Percentiles rank a stretch among this genome's conserved stretches.
phyloP scores from a whole-genome alignment of 2,113 vertebrate genomes.

The Cyprinodon brontotheroides region DNA sequence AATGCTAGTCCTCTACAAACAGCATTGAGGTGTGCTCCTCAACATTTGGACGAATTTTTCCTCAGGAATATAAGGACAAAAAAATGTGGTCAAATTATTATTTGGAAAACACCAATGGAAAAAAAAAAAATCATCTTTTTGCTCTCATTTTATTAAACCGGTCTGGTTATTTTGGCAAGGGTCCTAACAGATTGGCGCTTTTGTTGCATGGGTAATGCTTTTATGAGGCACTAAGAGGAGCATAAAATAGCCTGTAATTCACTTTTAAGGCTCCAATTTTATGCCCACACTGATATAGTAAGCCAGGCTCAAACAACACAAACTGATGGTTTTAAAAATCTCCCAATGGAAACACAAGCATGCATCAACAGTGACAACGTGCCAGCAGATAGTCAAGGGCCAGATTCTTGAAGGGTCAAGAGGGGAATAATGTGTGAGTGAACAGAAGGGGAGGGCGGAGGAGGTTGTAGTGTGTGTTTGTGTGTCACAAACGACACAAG shows the following conservation, averaged over 20 bases:
- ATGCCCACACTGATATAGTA: not conserved
- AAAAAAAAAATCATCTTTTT: slow-evolving; percentile 74
- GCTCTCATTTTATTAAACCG: slow-evolving; percentile 10
- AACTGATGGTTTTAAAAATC: slow-evolving; percentile 34
- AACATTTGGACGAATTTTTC: not conserved
- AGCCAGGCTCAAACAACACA: slow-evolving; percentile 18
- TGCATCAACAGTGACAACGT: slow-evolving; percentile 41
- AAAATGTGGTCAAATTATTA: not conserved
- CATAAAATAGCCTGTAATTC: slow-evolving; percentile 36
- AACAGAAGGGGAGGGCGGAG: slow-evolving; percentile 41
- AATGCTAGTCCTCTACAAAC: not conserved
- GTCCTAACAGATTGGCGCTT: not conserved
- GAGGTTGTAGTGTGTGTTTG: slow-evolving; percentile 29
- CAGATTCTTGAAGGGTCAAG: slow-evolving; percentile 56
- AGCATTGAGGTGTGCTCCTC: not conserved
- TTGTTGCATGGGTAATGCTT: not conserved
- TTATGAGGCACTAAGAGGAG: slow-evolving; percentile 67
- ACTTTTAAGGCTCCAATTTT: slow-evolving; percentile 17
- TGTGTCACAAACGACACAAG: slow-evolving; percentile 64
- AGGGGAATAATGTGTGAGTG: slow-evolving; percentile 44
- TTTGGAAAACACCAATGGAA: not conserved
- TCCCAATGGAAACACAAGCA: slow-evolving; percentile 18
- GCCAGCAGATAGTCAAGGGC: slow-evolving; percentile 33
- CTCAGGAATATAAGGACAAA: not conserved
- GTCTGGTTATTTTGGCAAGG: not conserved